Conservation (phyloP, 2,113 vertebrate species). For the Sprattus sprattus region DNA sequence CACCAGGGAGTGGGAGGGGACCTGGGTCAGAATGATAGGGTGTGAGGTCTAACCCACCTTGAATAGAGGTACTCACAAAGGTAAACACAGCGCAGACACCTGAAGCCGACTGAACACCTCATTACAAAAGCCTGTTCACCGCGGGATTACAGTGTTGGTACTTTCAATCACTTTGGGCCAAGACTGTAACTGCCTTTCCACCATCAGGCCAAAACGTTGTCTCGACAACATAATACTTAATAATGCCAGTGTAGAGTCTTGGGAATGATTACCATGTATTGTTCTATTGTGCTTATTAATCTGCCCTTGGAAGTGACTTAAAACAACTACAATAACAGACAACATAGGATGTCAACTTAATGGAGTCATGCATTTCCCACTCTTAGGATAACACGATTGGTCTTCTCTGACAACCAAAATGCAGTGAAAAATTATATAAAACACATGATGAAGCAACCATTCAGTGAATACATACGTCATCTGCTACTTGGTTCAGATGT, state of each 20-base stretch:
- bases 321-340: neutral
- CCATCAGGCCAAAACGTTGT: neutral
- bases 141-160: neutral
- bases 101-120: neutral
- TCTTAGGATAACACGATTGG: neutral
- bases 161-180: neutral
- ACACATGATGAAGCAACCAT: no score
- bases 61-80: conserved; percentile 6
- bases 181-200: neutral
- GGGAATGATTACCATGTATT: no score
- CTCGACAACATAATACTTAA: no score
- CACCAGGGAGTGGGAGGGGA: neutral
- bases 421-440: no score
- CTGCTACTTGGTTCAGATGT: no score
- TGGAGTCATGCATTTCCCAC: neutral
- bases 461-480: no score
- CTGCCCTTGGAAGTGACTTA: neutral
- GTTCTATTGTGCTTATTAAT: neutral
- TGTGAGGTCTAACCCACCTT: neutral
- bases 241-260: no score
- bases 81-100: conserved; percentile 29
- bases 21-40: neutral
- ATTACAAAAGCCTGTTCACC: neutral
- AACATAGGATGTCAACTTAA: neutral
- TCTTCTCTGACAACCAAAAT: no score